Percentiles rank a stretch among this genome's conserved stretches.
These are phyloP conservation scores for Notoglanidium macrostoma DNA, from an alignment of 2,797 vertebrate genomes.

Conservation along the genomic window DNA sequence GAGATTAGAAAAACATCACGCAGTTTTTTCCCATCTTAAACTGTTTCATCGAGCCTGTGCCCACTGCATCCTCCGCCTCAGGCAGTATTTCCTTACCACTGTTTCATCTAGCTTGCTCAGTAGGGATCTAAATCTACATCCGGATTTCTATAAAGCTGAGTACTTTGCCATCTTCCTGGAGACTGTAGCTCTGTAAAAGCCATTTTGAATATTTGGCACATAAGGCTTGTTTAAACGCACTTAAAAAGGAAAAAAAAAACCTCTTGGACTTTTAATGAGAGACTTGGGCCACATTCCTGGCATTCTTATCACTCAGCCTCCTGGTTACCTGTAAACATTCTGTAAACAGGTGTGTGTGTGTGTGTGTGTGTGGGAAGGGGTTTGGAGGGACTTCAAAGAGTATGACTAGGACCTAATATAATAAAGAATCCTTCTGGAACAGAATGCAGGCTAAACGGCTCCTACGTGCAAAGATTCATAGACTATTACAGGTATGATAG, in stretches of 20 bases:
- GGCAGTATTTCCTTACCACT: neutral
- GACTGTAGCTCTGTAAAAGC: slow-evolving; percentile 39
- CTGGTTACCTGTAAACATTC: slow-evolving; percentile 53
- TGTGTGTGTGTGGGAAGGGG: neutral
- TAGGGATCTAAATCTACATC: neutral
- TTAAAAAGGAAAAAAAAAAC: neutral
- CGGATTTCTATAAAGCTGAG: neutral
- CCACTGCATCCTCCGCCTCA: neutral
- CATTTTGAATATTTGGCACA: slow-evolving; percentile 32
- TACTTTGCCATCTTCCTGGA: neutral
- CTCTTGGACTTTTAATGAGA: slow-evolving; percentile 44
- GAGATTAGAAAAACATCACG: neutral
- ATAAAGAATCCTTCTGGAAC: neutral
- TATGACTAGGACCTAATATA: slow-evolving; percentile 13
- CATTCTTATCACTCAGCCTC: slow-evolving; percentile 53
- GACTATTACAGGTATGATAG: neutral
- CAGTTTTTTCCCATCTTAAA: neutral
- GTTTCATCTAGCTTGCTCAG: neutral
- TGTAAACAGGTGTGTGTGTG: slow-evolving; percentile 52
- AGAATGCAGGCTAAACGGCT: neutral
- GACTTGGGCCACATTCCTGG: slow-evolving; percentile 41
- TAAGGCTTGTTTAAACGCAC: neutral
- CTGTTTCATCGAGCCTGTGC: neutral
- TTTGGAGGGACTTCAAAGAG: slow-evolving; percentile 19
- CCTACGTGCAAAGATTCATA: neutral